These are phyloP conservation scores for Capromys pilorides DNA, from an alignment of 2,797 vertebrate genomes.

Conservation along the genomic window DNA sequence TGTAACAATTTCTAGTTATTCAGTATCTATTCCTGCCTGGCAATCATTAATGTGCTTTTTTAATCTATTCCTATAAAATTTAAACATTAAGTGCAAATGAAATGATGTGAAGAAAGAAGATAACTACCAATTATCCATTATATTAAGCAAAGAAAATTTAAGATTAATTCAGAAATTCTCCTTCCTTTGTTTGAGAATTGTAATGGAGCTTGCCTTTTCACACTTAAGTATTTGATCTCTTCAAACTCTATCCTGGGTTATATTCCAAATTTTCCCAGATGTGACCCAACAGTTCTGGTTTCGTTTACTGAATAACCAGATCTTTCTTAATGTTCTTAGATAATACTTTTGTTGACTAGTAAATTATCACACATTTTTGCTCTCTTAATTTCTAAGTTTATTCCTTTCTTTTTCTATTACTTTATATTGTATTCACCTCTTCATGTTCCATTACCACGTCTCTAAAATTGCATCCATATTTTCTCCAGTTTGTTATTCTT, in stretches of 20 bases:
- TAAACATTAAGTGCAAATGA: not conserved
- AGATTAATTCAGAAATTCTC: not conserved
- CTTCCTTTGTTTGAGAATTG: not conserved
- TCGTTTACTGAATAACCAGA: not conserved
- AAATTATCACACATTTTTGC: not conserved
- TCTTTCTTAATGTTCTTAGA: not conserved
- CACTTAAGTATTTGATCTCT: not conserved
- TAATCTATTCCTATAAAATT: not conserved
- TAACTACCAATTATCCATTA: not conserved
- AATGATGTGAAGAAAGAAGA: not conserved
- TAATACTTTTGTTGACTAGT: not conserved
- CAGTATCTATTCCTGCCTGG: not conserved
- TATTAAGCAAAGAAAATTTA: not conserved
- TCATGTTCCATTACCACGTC: not conserved
- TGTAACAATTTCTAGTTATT: not conserved
- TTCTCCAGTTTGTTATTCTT: not conserved
- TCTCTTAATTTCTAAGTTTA: not conserved
- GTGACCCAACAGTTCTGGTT: not conserved
- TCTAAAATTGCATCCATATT: not conserved
- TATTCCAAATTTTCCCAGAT: not conserved
- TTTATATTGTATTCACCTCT: not conserved
- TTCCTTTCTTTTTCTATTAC: not conserved
- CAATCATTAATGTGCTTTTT: not conserved
- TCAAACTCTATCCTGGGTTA: conserved; percentile 14
- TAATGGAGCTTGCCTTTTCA: not conserved